These are phyloP conservation scores for Coenonympha arcania DNA, from an alignment of 2,888 invertebrate genomes.

Conservation along the genomic window DNA sequence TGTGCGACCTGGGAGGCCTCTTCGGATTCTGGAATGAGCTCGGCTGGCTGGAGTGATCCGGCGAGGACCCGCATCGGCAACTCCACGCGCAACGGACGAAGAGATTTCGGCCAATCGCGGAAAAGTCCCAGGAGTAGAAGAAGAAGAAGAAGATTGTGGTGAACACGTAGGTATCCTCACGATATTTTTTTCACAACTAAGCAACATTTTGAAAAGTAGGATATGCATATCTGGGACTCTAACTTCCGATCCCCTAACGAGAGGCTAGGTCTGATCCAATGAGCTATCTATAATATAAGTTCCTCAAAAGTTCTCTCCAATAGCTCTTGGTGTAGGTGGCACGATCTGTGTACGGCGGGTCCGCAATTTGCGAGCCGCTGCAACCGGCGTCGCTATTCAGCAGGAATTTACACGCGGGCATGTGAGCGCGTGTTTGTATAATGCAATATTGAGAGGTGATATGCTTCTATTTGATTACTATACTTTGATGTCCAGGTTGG, in stretches of 20 bases:
- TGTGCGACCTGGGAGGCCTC: no score
- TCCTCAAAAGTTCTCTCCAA: not conserved
- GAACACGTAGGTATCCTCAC: no score
- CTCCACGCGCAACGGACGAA: no score
- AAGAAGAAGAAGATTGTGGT: no score
- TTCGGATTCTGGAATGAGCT: no score
- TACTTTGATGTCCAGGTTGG: not conserved
- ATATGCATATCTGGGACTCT: no score
- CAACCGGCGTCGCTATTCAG: slow-evolving; percentile 36
- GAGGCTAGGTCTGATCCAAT: not conserved
- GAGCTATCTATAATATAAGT: not conserved
- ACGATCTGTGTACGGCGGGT: slow-evolving; percentile 30
- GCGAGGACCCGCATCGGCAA: no score
- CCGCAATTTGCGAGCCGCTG: slow-evolving; percentile 43
- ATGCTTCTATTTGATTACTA: not conserved
- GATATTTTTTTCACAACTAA: no score
- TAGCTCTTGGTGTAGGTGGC: not conserved
- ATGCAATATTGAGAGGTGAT: not conserved
- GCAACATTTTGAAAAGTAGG: no score
- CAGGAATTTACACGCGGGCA: slow-evolving; percentile 31
- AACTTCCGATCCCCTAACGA: not conserved
- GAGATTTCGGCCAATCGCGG: no score
- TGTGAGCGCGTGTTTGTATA: not conserved
- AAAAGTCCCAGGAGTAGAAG: no score
- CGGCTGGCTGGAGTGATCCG: no score